These are phyloP conservation scores for Emydocephalus ijimae DNA, from an alignment of 2,113 vertebrate genomes.

Conservation along the genomic window DNA sequence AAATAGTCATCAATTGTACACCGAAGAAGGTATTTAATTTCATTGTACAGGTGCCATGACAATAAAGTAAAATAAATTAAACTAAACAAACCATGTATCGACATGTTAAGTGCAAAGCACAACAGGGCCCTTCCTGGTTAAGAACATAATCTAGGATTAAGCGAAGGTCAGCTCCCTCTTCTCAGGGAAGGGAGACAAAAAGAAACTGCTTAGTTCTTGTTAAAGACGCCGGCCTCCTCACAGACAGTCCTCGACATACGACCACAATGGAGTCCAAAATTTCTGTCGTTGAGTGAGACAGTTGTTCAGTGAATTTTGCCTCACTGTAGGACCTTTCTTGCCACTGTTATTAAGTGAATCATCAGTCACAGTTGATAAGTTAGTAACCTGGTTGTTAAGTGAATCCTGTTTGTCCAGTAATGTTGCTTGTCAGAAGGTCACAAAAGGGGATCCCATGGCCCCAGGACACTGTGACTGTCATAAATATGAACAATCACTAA, in stretches of 20 bases:
- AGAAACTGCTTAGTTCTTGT: slow-evolving; percentile 60
- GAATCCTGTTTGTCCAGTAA: not conserved
- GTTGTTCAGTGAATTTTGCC: not conserved
- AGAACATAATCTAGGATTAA: slow-evolving; percentile 78
- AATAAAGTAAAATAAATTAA: too few species aligned
- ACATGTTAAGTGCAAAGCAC: slow-evolving; percentile 70
- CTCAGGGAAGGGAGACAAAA: slow-evolving; percentile 61
- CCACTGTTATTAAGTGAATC: not conserved
- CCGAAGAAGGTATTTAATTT: too few species aligned
- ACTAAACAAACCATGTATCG: slow-evolving; percentile 49
- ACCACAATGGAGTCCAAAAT: not conserved
- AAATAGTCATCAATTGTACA: too few species aligned
- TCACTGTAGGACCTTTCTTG: not conserved
- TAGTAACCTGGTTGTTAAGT: not conserved
- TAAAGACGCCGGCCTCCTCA: slow-evolving; percentile 42
- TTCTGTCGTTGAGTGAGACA: not conserved
- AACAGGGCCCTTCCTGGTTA: slow-evolving; percentile 58
- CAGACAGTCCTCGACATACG: not conserved
- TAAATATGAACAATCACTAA: not conserved
- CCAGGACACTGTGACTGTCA: not conserved
- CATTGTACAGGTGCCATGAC: too few species aligned
- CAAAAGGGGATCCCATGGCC: not conserved
- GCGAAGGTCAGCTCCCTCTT: slow-evolving; percentile 65
- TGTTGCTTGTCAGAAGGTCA: not conserved
- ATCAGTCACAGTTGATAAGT: not conserved